Percentiles rank a stretch among this genome's conserved stretches.
Conservation (phyloP, 2,113 vertebrate genomes). For the Myotis yumanensis region DNA sequence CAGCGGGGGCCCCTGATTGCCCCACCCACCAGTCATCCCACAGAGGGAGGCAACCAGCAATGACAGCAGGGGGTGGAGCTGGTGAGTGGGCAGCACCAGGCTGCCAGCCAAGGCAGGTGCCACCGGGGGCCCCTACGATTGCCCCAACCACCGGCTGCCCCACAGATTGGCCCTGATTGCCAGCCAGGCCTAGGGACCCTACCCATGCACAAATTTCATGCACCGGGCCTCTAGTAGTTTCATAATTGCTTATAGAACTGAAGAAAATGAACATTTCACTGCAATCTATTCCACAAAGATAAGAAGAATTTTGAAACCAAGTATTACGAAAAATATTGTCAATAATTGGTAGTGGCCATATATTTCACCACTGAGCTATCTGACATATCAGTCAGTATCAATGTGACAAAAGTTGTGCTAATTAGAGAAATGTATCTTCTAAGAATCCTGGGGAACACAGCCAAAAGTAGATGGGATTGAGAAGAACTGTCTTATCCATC, state of each 20-base stretch:
- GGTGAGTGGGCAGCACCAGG: too few species aligned
- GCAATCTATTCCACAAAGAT: background rate
- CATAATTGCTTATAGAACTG: background rate
- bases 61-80: too few species aligned
- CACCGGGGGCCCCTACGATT: too few species aligned
- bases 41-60: too few species aligned
- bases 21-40: too few species aligned
- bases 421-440: background rate
- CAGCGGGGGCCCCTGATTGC: too few species aligned
- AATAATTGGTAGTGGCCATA: background rate
- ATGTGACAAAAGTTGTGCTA: background rate
- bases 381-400: background rate
- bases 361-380: background rate
- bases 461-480: background rate
- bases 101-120: too few species aligned
- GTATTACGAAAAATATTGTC: background rate
- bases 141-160: too few species aligned
- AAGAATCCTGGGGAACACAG: background rate
- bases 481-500: background rate
- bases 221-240: too few species aligned
- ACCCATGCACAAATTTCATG: too few species aligned
- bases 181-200: too few species aligned
- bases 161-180: too few species aligned
- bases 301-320: constrained; percentile 22
- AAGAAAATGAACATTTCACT: background rate